These are phyloP conservation scores for Eristalis pertinax DNA, from an alignment of 2,888 invertebrate genomes.

Conservation along the genomic window DNA sequence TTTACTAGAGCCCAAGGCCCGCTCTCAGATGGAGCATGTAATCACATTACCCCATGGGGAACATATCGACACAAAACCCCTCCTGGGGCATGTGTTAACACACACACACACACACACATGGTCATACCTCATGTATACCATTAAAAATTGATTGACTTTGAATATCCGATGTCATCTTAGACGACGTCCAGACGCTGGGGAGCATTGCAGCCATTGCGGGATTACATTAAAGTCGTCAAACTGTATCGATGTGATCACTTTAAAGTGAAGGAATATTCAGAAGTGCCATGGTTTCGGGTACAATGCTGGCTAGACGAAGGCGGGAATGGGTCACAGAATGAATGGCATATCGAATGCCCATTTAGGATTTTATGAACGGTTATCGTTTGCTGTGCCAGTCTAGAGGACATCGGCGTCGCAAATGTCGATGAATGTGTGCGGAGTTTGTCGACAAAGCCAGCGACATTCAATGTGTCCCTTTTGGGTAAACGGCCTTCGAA, in stretches of 20 bases:
- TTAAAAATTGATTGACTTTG: not conserved
- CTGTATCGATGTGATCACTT: not conserved
- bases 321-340: not conserved
- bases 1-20: conserved; percentile 27
- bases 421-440: not conserved
- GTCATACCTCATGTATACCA: not conserved
- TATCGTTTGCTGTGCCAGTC: no score
- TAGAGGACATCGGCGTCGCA: not conserved
- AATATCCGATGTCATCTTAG: not conserved
- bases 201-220: not conserved
- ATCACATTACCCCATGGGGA: conserved; percentile 36
- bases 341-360: not conserved
- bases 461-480: not conserved
- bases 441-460: not conserved
- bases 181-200: not conserved
- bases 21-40: not conserved
- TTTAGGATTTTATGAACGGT: not conserved
- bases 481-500: not conserved
- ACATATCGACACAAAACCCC: not conserved
- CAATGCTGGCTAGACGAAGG: not conserved
- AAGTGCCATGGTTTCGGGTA: not conserved
- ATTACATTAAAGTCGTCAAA: not conserved
- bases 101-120: not conserved
- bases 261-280: not conserved
- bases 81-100: not conserved